Percentiles rank a stretch among this genome's conserved stretches.
These are phyloP conservation scores for Cephus cinctus DNA, from an alignment of 1,140 invertebrate genomes.

Conservation along the genomic window DNA sequence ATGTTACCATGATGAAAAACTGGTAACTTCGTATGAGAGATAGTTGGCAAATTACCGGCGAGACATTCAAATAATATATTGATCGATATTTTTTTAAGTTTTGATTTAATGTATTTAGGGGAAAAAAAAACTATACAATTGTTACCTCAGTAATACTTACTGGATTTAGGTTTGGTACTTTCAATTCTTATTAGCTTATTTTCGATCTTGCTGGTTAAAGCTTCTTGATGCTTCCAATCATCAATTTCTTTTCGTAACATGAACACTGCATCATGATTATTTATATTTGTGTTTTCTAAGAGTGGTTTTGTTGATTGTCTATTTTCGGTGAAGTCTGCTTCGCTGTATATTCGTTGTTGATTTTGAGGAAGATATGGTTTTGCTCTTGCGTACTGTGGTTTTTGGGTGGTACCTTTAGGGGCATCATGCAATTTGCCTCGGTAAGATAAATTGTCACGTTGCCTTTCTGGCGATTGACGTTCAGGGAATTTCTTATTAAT, in stretches of 20 bases:
- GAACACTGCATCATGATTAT: constrained; percentile 8
- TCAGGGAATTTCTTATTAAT: constrained; percentile 1
- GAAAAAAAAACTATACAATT: background rate
- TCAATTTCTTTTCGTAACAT: constrained; percentile 20
- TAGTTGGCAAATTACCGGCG: background rate
- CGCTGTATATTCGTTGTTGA: background rate
- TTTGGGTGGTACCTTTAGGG: background rate
- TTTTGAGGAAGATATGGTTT: background rate
- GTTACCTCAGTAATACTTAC: background rate
- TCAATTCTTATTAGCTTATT: constrained; percentile 5
- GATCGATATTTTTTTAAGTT: background rate
- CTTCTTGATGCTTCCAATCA: constrained; percentile 20
- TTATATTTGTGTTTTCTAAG: constrained; percentile 2
- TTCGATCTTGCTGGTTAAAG: constrained; percentile 9
- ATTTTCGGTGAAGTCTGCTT: constrained; percentile 3
- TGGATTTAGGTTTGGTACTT: background rate
- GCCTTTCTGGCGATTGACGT: background rate
- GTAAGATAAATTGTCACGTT: no score
- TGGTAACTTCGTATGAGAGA: background rate
- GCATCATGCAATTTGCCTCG: background rate
- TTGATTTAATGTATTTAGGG: background rate
- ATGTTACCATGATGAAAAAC: background rate
- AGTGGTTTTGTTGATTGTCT: constrained; percentile 5
- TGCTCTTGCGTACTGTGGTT: background rate
- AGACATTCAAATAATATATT: background rate